phyloP scores from a whole-genome alignment of 1,140 invertebrate species.

The Drosophila nigromelanica region DNA sequence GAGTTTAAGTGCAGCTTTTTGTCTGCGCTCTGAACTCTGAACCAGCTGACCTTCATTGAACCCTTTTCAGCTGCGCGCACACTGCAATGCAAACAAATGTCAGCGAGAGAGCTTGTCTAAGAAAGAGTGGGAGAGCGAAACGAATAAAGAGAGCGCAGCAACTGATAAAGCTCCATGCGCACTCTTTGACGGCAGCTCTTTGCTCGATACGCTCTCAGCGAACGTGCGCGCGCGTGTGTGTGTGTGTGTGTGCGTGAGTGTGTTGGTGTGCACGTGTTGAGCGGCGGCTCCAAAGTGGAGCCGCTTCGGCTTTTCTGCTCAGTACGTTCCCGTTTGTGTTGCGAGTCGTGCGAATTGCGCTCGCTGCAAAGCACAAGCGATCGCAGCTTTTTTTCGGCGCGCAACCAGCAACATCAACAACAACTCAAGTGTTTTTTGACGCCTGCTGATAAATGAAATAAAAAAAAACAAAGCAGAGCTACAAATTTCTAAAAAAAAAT shows the following conservation, averaged over 20 bases:
- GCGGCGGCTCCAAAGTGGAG: constrained; percentile 47
- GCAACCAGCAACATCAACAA: constrained; percentile 1
- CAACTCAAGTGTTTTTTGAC: constrained; percentile 6
- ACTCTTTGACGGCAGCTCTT: constrained; percentile 36
- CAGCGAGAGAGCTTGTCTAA: background rate
- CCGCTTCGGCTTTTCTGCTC: constrained; percentile 51
- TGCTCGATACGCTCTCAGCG: background rate
- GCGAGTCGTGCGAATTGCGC: constrained; percentile 67
- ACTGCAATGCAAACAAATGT: background rate
- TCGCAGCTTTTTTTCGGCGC: constrained; percentile 33
- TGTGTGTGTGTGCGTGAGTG: constrained; percentile 13
- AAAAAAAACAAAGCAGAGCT: background rate
- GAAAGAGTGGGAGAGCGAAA: background rate
- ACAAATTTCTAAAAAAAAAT: background rate
- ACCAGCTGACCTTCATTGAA: constrained; percentile 83
- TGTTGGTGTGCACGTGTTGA: constrained; percentile 32
- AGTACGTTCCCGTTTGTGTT: constrained; percentile 69
- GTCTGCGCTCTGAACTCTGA: constrained; percentile 68
- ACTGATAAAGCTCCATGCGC: constrained; percentile 48
- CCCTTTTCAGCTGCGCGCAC: constrained; percentile 56
- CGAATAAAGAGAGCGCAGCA: constrained; percentile 8
- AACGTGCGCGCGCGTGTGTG: background rate
- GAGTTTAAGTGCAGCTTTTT: constrained; percentile 32
- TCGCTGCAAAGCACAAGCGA: constrained; percentile 16
- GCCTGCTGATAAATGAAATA: constrained; percentile 15